A percentile compares a stretch with the other conserved stretches of the same genome.
Conservation (phyloP, 92 coral and sea anemone genomes). For the Palythoa caribaeorum region DNA sequence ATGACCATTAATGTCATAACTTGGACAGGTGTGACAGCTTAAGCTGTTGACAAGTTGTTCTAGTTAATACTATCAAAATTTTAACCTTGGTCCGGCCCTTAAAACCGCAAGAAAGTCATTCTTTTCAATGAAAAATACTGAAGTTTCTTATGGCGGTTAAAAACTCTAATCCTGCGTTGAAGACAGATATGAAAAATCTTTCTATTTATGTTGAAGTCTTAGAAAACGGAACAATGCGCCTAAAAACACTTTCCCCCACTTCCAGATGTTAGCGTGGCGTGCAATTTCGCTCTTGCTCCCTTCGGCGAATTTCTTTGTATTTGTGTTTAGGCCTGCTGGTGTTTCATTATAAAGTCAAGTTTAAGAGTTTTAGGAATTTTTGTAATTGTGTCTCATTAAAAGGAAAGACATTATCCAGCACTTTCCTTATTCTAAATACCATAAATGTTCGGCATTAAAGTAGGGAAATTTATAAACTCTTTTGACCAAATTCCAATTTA, state of each 20-base stretch:
- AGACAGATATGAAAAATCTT: neutral
- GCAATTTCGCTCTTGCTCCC: slow-evolving; percentile 7
- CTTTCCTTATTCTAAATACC: slow-evolving; percentile 1
- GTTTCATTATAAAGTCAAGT: slow-evolving; percentile 13
- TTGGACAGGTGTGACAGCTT: neutral
- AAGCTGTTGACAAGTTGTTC: slow-evolving; percentile 20
- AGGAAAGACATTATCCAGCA: slow-evolving; percentile 26
- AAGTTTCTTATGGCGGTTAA: neutral
- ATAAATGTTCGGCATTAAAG: neutral
- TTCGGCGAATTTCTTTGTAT: slow-evolving; percentile 16
- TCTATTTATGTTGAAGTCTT: neutral
- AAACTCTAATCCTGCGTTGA: neutral
- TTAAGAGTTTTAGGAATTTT: slow-evolving; percentile 27
- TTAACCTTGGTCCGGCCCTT: neutral
- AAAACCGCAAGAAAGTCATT: neutral
- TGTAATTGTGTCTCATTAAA: slow-evolving; percentile 26
- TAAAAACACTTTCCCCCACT: neutral
- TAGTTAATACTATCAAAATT: slow-evolving; percentile 16
- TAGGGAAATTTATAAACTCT: neutral
- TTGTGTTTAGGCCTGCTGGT: neutral
- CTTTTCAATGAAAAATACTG: neutral
- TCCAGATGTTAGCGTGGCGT: neutral
- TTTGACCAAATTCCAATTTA: neutral
- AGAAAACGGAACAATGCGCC: neutral
- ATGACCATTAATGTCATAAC: neutral